These are phyloP conservation scores for Tetrax tetrax DNA, from an alignment of 2,113 vertebrate species.

Conservation along the genomic window DNA sequence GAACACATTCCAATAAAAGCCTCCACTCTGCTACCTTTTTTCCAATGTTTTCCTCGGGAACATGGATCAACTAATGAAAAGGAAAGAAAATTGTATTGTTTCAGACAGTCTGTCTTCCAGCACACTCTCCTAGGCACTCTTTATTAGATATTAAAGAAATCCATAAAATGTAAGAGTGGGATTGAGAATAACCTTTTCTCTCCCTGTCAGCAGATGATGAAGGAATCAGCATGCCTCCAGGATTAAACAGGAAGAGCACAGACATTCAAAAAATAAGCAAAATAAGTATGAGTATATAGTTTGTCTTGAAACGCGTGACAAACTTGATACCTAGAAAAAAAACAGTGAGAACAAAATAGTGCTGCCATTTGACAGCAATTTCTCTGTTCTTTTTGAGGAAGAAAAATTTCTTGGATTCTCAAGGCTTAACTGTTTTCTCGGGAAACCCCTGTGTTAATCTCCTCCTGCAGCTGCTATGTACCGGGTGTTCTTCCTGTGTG, in stretches of 20 bases:
- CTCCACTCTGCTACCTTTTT: neutral
- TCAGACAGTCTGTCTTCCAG: neutral
- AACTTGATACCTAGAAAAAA: neutral
- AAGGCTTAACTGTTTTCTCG: neutral
- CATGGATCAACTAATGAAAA: neutral
- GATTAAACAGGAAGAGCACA: neutral
- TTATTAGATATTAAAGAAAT: neutral
- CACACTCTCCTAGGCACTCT: neutral
- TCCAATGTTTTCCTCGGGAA: neutral
- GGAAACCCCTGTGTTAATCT: neutral
- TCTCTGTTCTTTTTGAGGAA: neutral
- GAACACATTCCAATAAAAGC: neutral
- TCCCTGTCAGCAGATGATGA: neutral
- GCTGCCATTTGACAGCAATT: neutral
- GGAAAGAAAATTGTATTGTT: neutral
- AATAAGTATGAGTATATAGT: neutral
- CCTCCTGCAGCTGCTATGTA: neutral
- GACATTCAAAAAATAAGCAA: neutral
- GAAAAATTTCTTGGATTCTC: neutral
- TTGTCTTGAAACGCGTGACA: neutral
- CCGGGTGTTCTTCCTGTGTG: neutral
- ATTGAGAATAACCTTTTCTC: neutral
- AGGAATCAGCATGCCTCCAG: neutral
- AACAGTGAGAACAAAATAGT: neutral
- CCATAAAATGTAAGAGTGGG: neutral